These are phyloP conservation scores for Drosophila algonquin DNA, from an alignment of 2,888 invertebrate genomes.

Conservation along the genomic window DNA sequence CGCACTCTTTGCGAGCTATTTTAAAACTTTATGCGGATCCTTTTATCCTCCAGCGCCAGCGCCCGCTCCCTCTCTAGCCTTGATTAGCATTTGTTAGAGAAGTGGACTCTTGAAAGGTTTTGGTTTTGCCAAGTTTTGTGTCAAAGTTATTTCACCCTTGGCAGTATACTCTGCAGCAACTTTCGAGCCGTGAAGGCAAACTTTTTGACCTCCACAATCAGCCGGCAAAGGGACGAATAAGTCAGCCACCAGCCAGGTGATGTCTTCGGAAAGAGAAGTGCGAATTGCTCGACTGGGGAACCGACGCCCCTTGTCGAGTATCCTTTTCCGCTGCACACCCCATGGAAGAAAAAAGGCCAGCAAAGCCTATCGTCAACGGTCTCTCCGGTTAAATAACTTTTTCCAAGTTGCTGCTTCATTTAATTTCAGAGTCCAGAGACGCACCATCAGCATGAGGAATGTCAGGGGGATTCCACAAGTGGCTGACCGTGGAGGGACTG, in stretches of 20 bases:
- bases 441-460: slow-evolving; percentile 1
- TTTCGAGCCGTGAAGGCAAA: slow-evolving; percentile 58
- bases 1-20: slow-evolving; percentile 19
- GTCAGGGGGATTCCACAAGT: slow-evolving; percentile 65
- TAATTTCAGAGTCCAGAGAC: slow-evolving; percentile 51
- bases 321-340: not conserved
- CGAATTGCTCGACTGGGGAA: slow-evolving; percentile 20
- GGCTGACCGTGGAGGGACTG: slow-evolving; percentile 43
- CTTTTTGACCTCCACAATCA: slow-evolving; percentile 66
- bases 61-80: not conserved
- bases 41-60: not conserved
- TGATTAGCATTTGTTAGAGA: slow-evolving; percentile 19
- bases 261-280: slow-evolving; percentile 8
- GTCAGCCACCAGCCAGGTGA: slow-evolving; percentile 46
- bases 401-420: slow-evolving; percentile 68
- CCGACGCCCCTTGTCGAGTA: slow-evolving; percentile 1
- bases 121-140: slow-evolving; percentile 47
- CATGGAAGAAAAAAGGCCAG: slow-evolving; percentile 21
- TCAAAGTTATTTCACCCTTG: slow-evolving; percentile 69
- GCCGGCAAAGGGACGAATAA: slow-evolving; percentile 45
- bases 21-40: slow-evolving; percentile 38
- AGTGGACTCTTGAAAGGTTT: slow-evolving; percentile 35
- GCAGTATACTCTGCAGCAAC: slow-evolving; percentile 64
- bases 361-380: slow-evolving; percentile 51
- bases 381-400: slow-evolving; percentile 60